Percentiles rank a stretch among this genome's conserved stretches.
Conservation (phyloP, 2,113 vertebrate species). For the Coreoperca whiteheadi region DNA sequence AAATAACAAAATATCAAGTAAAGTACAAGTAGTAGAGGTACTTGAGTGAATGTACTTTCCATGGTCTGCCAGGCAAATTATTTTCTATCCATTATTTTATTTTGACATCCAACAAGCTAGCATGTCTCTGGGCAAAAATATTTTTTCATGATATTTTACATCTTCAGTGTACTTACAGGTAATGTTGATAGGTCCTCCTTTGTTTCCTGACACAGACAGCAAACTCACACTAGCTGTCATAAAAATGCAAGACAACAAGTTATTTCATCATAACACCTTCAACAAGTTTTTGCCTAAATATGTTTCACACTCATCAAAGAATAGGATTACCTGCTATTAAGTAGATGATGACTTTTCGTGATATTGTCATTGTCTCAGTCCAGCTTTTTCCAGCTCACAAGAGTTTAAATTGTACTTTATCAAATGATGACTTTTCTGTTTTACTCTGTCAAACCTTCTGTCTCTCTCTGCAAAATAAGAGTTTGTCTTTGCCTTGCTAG, state of each 20-base stretch:
- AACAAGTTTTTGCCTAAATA: neutral
- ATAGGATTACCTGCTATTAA: constrained; percentile 52
- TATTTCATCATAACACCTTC: neutral
- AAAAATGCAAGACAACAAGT: neutral
- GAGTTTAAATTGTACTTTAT: neutral
- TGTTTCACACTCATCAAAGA: neutral
- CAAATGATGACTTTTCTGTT: neutral
- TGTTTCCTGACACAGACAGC: neutral
- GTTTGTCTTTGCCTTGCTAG: neutral
- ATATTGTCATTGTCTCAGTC: constrained; percentile 26
- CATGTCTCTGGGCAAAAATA: neutral
- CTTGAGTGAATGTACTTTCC: neutral
- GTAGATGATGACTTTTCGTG: constrained; percentile 6
- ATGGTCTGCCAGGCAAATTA: neutral
- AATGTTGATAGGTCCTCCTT: rapidly evolving
- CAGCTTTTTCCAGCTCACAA: neutral
- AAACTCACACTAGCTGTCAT: constrained; percentile 16
- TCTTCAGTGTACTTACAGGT: constrained; percentile 43
- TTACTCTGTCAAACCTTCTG: neutral
- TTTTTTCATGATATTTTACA: neutral
- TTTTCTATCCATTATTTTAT: neutral
- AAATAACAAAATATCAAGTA: neutral
- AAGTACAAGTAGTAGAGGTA: neutral
- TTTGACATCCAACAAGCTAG: neutral
- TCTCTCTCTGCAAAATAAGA: neutral